Evolutionary conservation across 2,888 invertebrate genomes (phyloP).

Genomic region (Morpho deidamia): DNA sequence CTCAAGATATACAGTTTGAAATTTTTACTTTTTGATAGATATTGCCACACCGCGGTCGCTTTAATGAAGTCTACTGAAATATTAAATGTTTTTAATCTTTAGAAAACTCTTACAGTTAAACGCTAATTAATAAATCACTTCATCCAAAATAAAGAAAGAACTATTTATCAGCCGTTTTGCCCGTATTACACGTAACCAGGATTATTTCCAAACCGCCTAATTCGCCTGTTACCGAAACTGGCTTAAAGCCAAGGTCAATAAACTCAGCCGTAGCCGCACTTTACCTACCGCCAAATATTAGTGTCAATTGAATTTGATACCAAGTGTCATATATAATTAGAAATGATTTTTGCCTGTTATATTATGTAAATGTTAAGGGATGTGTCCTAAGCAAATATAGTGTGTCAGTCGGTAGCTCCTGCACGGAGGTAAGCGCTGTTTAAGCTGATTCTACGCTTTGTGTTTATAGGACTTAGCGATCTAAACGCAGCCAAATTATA

Average conservation of each 20-base stretch:
- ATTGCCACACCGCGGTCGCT: too few species aligned
- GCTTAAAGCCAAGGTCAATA: conserved; percentile 68
- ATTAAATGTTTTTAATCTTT: neutral
- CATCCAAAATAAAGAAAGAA: conserved; percentile 13
- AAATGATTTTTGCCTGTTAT: conserved; percentile 40
- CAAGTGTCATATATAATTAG: conserved; percentile 36
- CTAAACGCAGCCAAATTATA: conserved; percentile 10
- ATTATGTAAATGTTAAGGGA: conserved; percentile 63
- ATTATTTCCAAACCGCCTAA: conserved; percentile 49
- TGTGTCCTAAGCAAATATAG: conserved; percentile 71
- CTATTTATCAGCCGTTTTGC: conserved; percentile 24
- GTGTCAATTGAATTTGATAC: conserved; percentile 41
- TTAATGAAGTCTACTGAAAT: neutral
- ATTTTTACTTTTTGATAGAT: too few species aligned
- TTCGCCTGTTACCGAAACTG: conserved; percentile 53
- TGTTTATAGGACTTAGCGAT: conserved; percentile 17
- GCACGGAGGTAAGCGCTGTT: conserved; percentile 40
- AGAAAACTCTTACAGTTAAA: neutral
- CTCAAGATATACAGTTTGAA: too few species aligned
- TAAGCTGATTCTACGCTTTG: conserved; percentile 35
- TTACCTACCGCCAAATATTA: conserved; percentile 35
- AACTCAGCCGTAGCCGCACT: conserved; percentile 49
- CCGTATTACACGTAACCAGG: conserved; percentile 29
- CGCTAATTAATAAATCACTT: conserved; percentile 9
- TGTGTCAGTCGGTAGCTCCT: conserved; percentile 55